Conservation (phyloP, 2,113 vertebrate genomes). For the Dasypus novemcinctus region DNA sequence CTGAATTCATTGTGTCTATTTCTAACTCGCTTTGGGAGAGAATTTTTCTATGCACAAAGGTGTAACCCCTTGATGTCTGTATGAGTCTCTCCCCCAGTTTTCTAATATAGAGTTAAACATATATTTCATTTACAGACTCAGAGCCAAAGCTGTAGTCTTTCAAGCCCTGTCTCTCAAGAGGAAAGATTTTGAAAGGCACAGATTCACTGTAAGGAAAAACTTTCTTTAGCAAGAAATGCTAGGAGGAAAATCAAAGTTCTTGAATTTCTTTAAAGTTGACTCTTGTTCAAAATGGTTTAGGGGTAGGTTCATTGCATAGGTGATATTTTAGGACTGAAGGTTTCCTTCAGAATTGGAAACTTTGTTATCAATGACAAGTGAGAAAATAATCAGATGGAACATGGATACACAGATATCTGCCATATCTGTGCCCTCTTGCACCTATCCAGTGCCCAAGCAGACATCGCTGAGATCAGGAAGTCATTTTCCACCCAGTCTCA, state of each 20-base stretch:
- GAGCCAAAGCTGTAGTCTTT: neutral
- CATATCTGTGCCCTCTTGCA: fast-evolving
- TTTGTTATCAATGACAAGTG: neutral
- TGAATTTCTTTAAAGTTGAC: neutral
- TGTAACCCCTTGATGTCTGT: conserved; percentile 56
- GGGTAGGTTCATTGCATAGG: neutral
- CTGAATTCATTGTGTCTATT: conserved; percentile 69
- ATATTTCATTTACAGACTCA: conserved; percentile 8
- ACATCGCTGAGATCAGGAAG: neutral
- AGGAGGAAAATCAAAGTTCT: neutral
- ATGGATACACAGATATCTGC: neutral
- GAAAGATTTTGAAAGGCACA: neutral
- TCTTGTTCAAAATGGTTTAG: neutral
- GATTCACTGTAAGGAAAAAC: neutral
- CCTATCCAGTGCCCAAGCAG: too few relatives aligned
- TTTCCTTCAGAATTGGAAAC: neutral
- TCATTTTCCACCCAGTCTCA: neutral
- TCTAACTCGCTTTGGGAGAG: conserved; percentile 1
- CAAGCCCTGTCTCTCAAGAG: neutral
- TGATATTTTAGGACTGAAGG: neutral
- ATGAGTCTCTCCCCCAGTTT: neutral
- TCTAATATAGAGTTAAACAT: neutral
- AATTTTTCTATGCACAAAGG: conserved; percentile 48
- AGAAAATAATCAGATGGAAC: fast-evolving
- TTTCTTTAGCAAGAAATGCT: neutral